Percentiles rank a stretch among this genome's conserved stretches.
Conservation (phyloP, 1,140 invertebrate genomes). For the Heliconius nattereri region DNA sequence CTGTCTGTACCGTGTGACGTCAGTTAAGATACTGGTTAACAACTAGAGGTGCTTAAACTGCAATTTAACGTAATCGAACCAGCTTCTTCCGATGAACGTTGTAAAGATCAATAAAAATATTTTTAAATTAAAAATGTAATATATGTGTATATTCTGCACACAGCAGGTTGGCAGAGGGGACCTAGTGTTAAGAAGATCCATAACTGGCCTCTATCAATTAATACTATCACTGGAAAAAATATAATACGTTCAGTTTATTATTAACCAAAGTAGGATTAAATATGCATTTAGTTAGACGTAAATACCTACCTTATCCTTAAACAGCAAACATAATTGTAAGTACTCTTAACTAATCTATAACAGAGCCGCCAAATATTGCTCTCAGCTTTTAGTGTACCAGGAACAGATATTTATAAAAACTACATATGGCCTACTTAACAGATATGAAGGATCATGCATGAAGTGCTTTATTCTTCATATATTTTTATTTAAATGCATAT, state of each 20-base stretch:
- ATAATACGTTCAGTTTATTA: no score
- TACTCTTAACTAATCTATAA: slow-evolving; percentile 46
- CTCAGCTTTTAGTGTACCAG: slow-evolving; percentile 42
- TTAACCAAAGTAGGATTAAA: no score
- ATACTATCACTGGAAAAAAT: no score
- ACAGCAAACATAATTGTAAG: neutral
- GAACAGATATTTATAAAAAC: slow-evolving; percentile 61
- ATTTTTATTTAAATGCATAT: no score
- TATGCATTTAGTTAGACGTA: neutral
- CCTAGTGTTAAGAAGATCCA: no score
- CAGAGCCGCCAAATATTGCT: slow-evolving; percentile 46
- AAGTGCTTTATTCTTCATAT: no score
- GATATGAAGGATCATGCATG: slow-evolving; percentile 30
- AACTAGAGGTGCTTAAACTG: slow-evolving; percentile 58
- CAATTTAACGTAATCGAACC: slow-evolving; percentile 59
- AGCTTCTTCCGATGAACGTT: slow-evolving; percentile 16
- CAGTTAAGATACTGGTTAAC: slow-evolving; percentile 51
- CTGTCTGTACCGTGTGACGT: slow-evolving; percentile 48
- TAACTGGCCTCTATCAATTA: no score
- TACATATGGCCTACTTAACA: slow-evolving; percentile 60
- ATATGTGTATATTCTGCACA: no score
- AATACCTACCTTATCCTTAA: neutral
- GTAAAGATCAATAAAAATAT: neutral
- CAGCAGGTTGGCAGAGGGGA: no score
- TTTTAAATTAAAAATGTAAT: neutral